phyloP scores from a whole-genome alignment of 2,113 vertebrate genomes.

The Bolborhynchus lineola region DNA sequence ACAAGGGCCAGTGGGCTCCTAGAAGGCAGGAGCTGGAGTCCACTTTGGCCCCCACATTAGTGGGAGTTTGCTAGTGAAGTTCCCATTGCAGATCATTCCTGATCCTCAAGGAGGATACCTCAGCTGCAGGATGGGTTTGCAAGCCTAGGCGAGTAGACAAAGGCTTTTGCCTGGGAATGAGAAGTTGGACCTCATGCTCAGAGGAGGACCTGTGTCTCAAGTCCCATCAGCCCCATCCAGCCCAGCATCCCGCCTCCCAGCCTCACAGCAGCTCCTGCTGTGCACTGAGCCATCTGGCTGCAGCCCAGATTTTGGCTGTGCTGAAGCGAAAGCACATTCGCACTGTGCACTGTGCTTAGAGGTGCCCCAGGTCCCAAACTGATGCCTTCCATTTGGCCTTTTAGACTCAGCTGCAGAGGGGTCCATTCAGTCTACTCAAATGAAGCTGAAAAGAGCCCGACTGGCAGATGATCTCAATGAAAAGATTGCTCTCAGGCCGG shows the following conservation, averaged over 20 bases:
- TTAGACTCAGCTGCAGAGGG: constrained; percentile 81
- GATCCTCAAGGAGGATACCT: not conserved
- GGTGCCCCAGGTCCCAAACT: not conserved
- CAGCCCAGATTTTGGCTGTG: not conserved
- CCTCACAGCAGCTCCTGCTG: not conserved
- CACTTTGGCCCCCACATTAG: not conserved
- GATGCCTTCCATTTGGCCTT: constrained; percentile 30
- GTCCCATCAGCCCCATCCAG: not conserved
- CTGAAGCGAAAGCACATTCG: not conserved
- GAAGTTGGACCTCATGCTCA: not conserved
- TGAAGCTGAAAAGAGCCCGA: constrained; percentile 89
- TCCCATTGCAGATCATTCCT: not conserved
- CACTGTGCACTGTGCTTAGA: not conserved
- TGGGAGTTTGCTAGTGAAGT: not conserved
- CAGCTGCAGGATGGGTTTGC: not conserved
- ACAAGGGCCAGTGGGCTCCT: not conserved
- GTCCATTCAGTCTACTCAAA: constrained; percentile 82
- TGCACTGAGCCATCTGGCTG: not conserved
- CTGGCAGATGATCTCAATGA: constrained; percentile 89
- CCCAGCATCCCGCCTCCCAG: not conserved
- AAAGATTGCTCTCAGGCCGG: constrained; percentile 88
- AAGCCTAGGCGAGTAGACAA: not conserved
- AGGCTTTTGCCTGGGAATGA: not conserved
- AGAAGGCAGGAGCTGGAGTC: not conserved
- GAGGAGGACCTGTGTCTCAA: not conserved